Conservation (phyloP, 2,113 vertebrate genomes). For the Thalassoma bifasciatum region DNA sequence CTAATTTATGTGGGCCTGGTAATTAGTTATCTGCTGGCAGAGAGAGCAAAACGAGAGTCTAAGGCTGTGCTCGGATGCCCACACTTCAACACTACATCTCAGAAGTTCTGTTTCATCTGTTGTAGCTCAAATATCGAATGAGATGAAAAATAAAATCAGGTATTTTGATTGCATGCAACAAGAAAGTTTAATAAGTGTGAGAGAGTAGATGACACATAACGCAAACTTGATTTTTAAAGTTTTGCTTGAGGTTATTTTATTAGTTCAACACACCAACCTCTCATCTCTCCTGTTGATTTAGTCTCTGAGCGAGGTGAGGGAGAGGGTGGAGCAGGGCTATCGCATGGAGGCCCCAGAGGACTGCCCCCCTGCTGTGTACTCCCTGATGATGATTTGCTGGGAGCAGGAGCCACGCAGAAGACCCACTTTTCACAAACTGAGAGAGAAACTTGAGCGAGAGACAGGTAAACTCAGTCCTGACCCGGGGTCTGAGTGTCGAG, state of each 20-base stretch:
- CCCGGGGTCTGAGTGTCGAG: background rate
- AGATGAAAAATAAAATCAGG: too few relatives aligned
- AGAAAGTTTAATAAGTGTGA: too few relatives aligned
- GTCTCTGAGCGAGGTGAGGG: constrained; percentile 88
- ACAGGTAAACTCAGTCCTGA: constrained; percentile 27
- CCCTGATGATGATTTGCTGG: constrained; percentile 92
- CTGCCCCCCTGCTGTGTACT: constrained; percentile 83
- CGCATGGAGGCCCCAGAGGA: constrained; percentile 90
- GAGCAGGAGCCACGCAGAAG: constrained; percentile 87
- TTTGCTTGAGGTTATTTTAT: too few relatives aligned
- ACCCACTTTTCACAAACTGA: constrained; percentile 90
- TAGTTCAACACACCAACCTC: background rate
- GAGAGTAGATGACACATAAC: too few relatives aligned
- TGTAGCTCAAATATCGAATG: too few relatives aligned
- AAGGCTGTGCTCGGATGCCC: background rate
- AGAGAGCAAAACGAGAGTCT: background rate
- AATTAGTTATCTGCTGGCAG: constrained; percentile 28
- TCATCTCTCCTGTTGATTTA: constrained; percentile 48
- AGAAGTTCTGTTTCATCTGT: background rate
- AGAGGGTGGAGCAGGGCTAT: constrained; percentile 88
- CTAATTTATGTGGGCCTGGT: constrained; percentile 25
- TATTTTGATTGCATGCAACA: too few relatives aligned
- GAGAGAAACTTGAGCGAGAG: constrained; percentile 86
- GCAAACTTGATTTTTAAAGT: too few relatives aligned
- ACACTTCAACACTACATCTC: background rate